Base-by-base conservation (phyloP, 1,140 invertebrate genomes). In the Stegodyphus dumicola region DNA sequence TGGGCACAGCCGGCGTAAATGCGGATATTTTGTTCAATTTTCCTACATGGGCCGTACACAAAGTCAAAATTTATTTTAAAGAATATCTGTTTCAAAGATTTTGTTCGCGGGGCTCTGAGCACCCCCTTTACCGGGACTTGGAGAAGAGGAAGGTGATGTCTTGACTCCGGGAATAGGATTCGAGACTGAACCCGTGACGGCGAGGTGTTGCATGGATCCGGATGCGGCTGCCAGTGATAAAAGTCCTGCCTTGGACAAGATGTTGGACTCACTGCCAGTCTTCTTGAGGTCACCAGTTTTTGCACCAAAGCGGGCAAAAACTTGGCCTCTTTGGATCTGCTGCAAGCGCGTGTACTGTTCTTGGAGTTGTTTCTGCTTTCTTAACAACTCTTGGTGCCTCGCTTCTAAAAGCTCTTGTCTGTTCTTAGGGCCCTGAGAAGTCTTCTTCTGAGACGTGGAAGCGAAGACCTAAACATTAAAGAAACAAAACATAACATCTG, bases 311-410 rank as follows among this genome's bases (percentile, higher is more conserved):
- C 15, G 93, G 92, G 18, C 92, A 90, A 10, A 92, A 89, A 94
- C 93, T 11, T 94, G 93, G 66, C 94, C 94, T 67, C 95, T 93
- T 88, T 96, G 95, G 48, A 97, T 92, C 90, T 95, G 95, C 88
- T 97, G 96, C 56, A 97, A 90, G 11, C 96, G 92, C 0, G 95
- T 94, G 90, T 96, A 97, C 88, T 97, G 96, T 87, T 97, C 96
- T 88, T 97, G 96, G 1, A 97, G 90, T 6, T 95, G 94, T 84
- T 94, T 94, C 88, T 97, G 96, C 89, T 96, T 96, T 74, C 95
- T 93, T 5, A 97, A 89, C 2, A 97, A 91, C 88, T 97, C 96
- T 89, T 96, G 95, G 89, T 97, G 96, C 3, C 96, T 92, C 88
- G 95, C 94, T 89, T 96, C 95, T 5, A 97, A 91, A n/a, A 91